Conservation (phyloP, 2,113 vertebrate species). For the Pomatostomus ruficeps region DNA sequence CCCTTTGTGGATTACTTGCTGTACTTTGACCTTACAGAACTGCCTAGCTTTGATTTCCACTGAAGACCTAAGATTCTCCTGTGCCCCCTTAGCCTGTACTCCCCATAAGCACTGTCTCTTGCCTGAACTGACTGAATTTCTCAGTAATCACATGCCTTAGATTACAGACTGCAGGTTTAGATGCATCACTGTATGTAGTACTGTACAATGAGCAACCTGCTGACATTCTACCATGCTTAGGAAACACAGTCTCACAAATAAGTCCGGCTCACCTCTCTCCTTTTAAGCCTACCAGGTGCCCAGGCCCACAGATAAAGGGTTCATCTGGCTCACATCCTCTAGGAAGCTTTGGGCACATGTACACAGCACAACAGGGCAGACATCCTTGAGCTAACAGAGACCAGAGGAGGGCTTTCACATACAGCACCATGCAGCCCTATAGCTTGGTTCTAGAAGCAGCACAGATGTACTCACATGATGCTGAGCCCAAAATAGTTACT, state of each 20-base stretch:
- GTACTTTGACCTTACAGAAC: background rate
- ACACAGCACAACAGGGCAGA: background rate
- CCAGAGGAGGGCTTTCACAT: background rate
- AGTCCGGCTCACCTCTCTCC: background rate
- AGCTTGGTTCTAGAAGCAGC: background rate
- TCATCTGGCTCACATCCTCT: background rate
- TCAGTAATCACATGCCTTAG: conserved; percentile 11
- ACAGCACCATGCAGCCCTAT: background rate
- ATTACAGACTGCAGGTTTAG: background rate
- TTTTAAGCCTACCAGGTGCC: background rate
- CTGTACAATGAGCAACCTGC: background rate
- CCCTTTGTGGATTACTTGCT: background rate
- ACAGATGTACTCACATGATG: background rate
- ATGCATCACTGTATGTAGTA: background rate
- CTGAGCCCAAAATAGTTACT: background rate
- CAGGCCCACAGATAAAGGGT: background rate
- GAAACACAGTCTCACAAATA: background rate
- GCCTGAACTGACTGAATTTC: background rate
- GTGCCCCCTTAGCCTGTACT: background rate
- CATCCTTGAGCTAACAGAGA: background rate
- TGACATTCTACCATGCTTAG: background rate
- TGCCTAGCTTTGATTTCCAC: background rate
- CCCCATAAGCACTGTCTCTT: background rate
- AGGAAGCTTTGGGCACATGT: background rate
- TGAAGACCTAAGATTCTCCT: background rate